phyloP scores from a whole-genome alignment of 2,888 invertebrate genomes.

The Cephalotes varians region DNA sequence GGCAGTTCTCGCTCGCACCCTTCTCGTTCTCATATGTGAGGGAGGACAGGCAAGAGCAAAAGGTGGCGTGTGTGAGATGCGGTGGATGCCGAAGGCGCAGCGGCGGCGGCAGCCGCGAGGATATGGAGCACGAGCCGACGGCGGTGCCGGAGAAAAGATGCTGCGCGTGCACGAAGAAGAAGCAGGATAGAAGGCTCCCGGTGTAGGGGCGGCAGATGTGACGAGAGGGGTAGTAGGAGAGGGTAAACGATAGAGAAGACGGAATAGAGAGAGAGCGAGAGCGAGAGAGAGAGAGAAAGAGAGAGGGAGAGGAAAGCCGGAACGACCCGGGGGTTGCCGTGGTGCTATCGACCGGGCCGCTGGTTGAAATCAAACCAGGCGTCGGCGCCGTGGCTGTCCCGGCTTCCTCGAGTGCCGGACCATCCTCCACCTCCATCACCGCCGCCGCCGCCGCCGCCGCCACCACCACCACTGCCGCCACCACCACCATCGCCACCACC shows the following conservation, averaged over 20 bases:
- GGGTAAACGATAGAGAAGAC: slow-evolving; percentile 20
- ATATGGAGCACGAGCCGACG: slow-evolving; percentile 42
- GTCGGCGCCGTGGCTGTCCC: slow-evolving; percentile 77
- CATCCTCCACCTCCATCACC: slow-evolving; percentile 68
- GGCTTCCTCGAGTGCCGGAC: slow-evolving; percentile 78
- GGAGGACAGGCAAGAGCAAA: slow-evolving; percentile 34
- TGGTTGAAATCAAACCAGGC: slow-evolving; percentile 77
- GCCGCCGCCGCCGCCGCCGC: slow-evolving; percentile 33
- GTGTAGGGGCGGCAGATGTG: slow-evolving; percentile 45
- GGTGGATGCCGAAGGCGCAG: slow-evolving; percentile 38
- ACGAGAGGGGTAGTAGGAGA: slow-evolving; percentile 28
- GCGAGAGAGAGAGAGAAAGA: slow-evolving; percentile 40
- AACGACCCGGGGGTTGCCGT: slow-evolving; percentile 82
- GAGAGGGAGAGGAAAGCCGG: slow-evolving; percentile 66
- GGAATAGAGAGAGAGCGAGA: background rate
- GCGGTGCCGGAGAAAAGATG: slow-evolving; percentile 39
- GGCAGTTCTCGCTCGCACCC: slow-evolving; percentile 13
- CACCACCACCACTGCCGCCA: slow-evolving; percentile 16
- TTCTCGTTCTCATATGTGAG: slow-evolving; percentile 27
- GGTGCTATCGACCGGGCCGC: slow-evolving; percentile 81
- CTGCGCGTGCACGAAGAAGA: slow-evolving; percentile 44
- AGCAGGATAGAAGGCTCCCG: slow-evolving; percentile 38
- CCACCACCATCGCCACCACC: slow-evolving; percentile 34
- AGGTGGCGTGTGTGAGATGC: slow-evolving; percentile 1
- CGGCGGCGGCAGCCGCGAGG: slow-evolving; percentile 36